A percentile compares a stretch with the other conserved stretches of the same genome.
Conservation (phyloP, 1,140 invertebrate genomes). For the Matsumurasca onukii region DNA sequence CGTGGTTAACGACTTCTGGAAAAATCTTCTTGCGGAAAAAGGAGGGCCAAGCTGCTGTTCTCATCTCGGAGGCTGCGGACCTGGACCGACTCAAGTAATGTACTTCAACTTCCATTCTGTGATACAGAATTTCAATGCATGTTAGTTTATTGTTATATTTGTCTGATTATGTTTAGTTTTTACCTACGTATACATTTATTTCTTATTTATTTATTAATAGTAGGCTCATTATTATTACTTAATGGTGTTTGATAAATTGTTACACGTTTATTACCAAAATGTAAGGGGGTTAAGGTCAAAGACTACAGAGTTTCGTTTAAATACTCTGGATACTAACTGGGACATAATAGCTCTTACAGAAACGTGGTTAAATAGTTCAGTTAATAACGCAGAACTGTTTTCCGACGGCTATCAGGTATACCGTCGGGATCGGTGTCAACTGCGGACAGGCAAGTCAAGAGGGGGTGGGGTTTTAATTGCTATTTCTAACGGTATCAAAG, state of each 20-base stretch:
- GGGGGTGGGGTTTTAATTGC: too few species aligned
- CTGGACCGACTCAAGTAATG: too few species aligned
- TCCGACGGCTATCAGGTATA: constrained; percentile 3
- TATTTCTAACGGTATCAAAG: too few species aligned
- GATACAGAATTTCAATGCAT: not conserved
- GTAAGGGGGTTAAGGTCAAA: not conserved
- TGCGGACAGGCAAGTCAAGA: not conserved
- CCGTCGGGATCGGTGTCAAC: not conserved
- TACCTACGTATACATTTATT: not conserved
- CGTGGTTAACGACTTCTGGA: not conserved
- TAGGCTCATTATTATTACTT: not conserved
- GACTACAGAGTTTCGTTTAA: not conserved
- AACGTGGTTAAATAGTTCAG: not conserved
- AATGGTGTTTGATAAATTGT: not conserved
- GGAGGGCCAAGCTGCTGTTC: too few species aligned
- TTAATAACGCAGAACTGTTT: not conserved
- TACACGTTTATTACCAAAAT: constrained; percentile 7
- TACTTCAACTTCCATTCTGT: not conserved
- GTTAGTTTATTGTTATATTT: not conserved
- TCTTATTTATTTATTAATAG: not conserved
- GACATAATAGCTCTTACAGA: constrained; percentile 13
- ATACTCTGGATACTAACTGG: not conserved
- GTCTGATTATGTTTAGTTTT: not conserved
- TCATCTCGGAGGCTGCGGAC: too few species aligned
- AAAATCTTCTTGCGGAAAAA: too few species aligned